Conservation (phyloP, 2,888 invertebrate species). For the Eupithecia centaureata region DNA sequence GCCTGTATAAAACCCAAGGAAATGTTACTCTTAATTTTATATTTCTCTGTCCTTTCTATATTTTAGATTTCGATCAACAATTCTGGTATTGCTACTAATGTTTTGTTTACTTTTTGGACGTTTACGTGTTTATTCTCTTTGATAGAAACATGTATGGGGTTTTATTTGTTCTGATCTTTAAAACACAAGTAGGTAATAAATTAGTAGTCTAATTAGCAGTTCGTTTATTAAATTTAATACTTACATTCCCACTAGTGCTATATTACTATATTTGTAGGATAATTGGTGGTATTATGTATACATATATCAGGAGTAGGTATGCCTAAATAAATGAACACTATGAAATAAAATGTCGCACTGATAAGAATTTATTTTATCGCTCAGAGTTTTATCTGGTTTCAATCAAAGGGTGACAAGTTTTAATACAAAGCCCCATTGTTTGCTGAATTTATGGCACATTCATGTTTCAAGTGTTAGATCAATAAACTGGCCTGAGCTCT, state of each 20-base stretch:
- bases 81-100: no score
- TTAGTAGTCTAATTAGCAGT: not conserved
- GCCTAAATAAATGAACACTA: constrained; percentile 10
- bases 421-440: constrained; percentile 43
- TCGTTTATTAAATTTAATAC: not conserved
- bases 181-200: not conserved
- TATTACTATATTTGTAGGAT: not conserved
- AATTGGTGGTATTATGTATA: not conserved
- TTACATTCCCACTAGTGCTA: no score
- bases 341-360: constrained; percentile 23
- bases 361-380: constrained; percentile 33
- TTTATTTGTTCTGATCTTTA: not conserved
- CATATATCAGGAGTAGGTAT: not conserved
- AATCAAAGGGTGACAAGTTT: constrained; percentile 40
- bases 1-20: constrained; percentile 33
- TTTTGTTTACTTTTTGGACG: not conserved
- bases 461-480: constrained; percentile 22
- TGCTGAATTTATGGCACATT: constrained; percentile 35
- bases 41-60: constrained; percentile 6
- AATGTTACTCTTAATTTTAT: constrained; percentile 25
- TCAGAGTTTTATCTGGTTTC: constrained; percentile 38
- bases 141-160: not conserved
- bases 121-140: not conserved
- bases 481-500: constrained; percentile 14
- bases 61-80: no score